Evolutionary conservation across 2,888 invertebrate genomes (phyloP).

Genomic region (Torymus tubicola): DNA sequence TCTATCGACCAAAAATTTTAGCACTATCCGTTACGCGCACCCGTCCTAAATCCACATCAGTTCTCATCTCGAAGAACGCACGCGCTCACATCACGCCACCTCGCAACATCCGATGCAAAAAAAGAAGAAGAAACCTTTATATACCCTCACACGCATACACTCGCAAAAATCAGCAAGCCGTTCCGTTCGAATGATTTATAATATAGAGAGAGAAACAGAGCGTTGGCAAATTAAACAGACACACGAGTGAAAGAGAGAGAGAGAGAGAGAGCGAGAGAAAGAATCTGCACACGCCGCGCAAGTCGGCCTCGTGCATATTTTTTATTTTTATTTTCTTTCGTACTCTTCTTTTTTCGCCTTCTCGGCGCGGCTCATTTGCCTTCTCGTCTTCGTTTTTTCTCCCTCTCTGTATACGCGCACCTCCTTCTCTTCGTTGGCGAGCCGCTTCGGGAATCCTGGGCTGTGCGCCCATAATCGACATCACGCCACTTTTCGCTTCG

Average conservation of each 20-base stretch:
- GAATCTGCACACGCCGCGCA: slow-evolving; percentile 3
- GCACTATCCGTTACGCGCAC: too few relatives aligned
- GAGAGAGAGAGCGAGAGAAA: neutral
- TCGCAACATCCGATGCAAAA: too few relatives aligned
- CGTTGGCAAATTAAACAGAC: too few relatives aligned
- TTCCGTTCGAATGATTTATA: neutral
- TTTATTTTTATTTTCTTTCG: neutral
- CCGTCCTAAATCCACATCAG: too few relatives aligned
- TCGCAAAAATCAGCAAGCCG: neutral
- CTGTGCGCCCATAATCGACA: slow-evolving; percentile 46
- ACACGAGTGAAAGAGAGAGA: neutral
- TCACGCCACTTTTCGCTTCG: slow-evolving; percentile 55
- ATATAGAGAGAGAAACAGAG: neutral
- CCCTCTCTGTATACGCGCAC: neutral
- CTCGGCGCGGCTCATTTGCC: neutral
- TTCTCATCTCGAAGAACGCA: neutral
- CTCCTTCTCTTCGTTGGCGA: neutral
- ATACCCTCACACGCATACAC: neutral
- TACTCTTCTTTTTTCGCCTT: neutral
- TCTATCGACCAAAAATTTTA: neutral
- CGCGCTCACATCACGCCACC: too few relatives aligned
- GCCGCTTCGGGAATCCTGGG: slow-evolving; percentile 1
- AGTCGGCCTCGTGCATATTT: neutral
- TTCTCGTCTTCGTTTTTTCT: neutral
- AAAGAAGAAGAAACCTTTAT: neutral